Conservation (phyloP, 2,888 invertebrate genomes). For the Adelognathus sp. region DNA sequence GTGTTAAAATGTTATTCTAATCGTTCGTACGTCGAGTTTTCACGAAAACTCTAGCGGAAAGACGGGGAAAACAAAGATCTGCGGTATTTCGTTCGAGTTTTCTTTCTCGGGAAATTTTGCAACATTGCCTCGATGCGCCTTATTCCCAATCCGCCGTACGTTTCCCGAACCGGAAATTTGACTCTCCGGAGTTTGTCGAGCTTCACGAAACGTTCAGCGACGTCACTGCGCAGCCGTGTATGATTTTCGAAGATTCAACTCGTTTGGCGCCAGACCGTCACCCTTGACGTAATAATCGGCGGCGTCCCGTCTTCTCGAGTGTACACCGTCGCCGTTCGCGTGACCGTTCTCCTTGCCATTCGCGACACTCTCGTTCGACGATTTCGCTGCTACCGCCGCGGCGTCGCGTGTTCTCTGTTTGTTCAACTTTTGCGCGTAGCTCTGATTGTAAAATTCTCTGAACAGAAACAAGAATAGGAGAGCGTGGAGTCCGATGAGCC, state of each 20-base stretch:
- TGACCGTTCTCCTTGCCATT: slow-evolving; percentile 72
- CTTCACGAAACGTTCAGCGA: slow-evolving; percentile 10
- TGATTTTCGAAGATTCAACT: slow-evolving; percentile 76
- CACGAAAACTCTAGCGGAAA: too few species aligned
- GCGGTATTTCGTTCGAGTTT: too few species aligned
- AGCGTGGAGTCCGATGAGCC: slow-evolving; percentile 98
- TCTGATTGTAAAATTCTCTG: slow-evolving; percentile 95
- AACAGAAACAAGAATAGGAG: slow-evolving; percentile 98
- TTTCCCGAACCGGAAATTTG: neutral
- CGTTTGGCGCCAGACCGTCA: slow-evolving; percentile 77
- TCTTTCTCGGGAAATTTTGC: too few species aligned
- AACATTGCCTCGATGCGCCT: too few species aligned
- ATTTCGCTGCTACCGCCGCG: slow-evolving; percentile 62
- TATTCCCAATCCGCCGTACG: neutral
- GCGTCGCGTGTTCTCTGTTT: slow-evolving; percentile 62
- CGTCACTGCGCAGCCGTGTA: slow-evolving; percentile 74
- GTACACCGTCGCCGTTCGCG: slow-evolving; percentile 70
- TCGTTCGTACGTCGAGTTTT: too few species aligned
- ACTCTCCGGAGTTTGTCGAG: slow-evolving; percentile 9
- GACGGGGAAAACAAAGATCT: too few species aligned
- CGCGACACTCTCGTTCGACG: slow-evolving; percentile 61
- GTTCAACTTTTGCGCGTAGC: slow-evolving; percentile 82
- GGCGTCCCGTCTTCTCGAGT: slow-evolving; percentile 76
- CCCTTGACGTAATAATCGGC: slow-evolving; percentile 83
- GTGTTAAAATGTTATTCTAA: too few species aligned